These are phyloP conservation scores for Passer domesticus DNA, from an alignment of 2,113 vertebrate species.

Conservation along the genomic window DNA sequence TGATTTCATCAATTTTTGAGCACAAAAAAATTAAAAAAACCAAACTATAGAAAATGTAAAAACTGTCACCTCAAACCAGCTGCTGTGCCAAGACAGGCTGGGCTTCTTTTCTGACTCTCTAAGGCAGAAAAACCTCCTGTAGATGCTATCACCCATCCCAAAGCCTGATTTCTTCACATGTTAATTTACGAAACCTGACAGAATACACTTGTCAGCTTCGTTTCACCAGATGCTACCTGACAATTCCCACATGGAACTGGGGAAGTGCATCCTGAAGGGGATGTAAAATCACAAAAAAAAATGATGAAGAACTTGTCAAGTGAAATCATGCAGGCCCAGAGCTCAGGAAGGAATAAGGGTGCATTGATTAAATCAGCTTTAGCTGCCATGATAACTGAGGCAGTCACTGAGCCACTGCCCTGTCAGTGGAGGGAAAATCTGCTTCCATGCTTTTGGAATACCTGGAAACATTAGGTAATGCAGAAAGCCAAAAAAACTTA, in stretches of 20 bases:
- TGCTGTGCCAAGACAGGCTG: not conserved
- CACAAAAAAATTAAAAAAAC: not conserved
- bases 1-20: accelerated
- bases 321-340: not conserved
- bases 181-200: not conserved
- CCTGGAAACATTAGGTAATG: not conserved
- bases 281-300: not conserved
- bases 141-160: not conserved
- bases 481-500: not conserved
- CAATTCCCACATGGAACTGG: not conserved
- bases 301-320: not conserved
- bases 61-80: not conserved
- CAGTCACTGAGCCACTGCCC: not conserved
- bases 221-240: constrained; percentile 31
- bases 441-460: not conserved
- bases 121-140: not conserved
- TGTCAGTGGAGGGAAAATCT: not conserved
- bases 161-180: not conserved
- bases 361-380: not conserved
- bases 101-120: not conserved
- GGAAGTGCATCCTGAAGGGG: not conserved
- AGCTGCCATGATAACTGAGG: not conserved
- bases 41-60: not conserved
- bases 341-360: not conserved
- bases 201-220: not conserved